Evolutionary conservation across 2,888 invertebrate genomes (phyloP).

Genomic region (Xanthostigma xanthostigma): DNA sequence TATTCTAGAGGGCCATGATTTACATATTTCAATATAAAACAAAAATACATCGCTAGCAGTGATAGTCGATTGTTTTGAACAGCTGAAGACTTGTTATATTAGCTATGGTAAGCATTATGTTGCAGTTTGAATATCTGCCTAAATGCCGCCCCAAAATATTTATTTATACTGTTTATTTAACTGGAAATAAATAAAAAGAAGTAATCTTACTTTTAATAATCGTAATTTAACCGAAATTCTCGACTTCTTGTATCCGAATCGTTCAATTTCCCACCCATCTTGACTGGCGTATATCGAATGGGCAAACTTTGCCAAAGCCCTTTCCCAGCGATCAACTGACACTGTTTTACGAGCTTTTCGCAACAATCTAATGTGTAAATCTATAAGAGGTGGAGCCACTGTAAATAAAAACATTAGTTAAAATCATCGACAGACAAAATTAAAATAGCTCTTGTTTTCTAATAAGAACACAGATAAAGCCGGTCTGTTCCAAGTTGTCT

Average conservation of each 20-base stretch:
- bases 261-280: slow-evolving; percentile 92
- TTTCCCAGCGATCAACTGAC: slow-evolving; percentile 80
- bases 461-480: too few species aligned
- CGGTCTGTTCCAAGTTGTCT: not conserved
- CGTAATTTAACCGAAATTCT: slow-evolving; percentile 77
- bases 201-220: slow-evolving; percentile 61
- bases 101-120: not conserved
- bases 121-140: not conserved
- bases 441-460: too few species aligned
- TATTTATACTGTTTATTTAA: not conserved
- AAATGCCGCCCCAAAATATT: not conserved
- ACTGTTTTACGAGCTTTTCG: slow-evolving; percentile 73
- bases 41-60: too few species aligned
- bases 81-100: not conserved
- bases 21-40: too few species aligned
- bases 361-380: slow-evolving; percentile 78
- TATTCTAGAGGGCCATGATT: too few species aligned
- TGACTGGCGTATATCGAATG: slow-evolving; percentile 68
- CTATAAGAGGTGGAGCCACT: slow-evolving; percentile 72
- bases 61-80: too few species aligned
- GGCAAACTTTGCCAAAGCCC: slow-evolving; percentile 77
- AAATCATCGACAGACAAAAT: not conserved
- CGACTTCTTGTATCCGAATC: slow-evolving; percentile 89
- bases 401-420: slow-evolving; percentile 21
- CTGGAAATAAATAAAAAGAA: slow-evolving; percentile 2